phyloP scores from a whole-genome alignment of 1,140 invertebrate genomes.

The Anthonomus grandis region DNA sequence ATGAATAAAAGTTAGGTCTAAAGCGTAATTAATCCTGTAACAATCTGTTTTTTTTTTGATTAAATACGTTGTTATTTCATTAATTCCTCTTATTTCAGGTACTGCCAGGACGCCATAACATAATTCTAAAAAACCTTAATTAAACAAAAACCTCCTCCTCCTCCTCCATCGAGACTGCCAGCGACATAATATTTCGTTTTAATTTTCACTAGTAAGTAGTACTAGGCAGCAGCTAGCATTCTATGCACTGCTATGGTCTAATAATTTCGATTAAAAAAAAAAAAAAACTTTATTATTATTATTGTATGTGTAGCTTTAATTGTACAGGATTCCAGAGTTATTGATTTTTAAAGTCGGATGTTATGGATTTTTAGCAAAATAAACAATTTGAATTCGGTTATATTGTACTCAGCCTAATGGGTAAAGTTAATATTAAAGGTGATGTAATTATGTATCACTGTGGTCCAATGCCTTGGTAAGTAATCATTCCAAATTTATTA shows the following conservation, averaged over 20 bases:
- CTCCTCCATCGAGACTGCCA: slow-evolving; percentile 49
- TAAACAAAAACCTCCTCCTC: no score
- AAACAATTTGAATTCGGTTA: slow-evolving; percentile 23
- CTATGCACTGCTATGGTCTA: slow-evolving; percentile 45
- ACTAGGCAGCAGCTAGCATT: slow-evolving; percentile 43
- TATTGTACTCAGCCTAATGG: not conserved
- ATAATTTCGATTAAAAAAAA: slow-evolving; percentile 6
- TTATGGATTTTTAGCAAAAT: slow-evolving; percentile 15
- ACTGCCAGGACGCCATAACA: slow-evolving; percentile 37
- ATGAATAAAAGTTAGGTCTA: no score
- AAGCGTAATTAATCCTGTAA: no score
- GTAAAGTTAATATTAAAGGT: no score
- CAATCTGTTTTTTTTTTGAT: no score
- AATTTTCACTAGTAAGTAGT: slow-evolving; percentile 35
- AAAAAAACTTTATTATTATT: slow-evolving; percentile 17
- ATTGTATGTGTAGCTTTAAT: slow-evolving; percentile 49
- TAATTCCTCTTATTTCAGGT: no score
- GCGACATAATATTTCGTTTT: slow-evolving; percentile 43
- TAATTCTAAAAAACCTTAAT: slow-evolving; percentile 29
- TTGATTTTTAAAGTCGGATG: slow-evolving; percentile 17
- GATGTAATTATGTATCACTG: no score
- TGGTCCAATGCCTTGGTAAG: no score
- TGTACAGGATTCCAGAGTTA: slow-evolving; percentile 45
- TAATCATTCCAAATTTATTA: no score
- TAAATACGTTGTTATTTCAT: no score